These are phyloP conservation scores for Isaurus tuberculatus DNA, from an alignment of 92 coral and sea anemone species.

Conservation along the genomic window DNA sequence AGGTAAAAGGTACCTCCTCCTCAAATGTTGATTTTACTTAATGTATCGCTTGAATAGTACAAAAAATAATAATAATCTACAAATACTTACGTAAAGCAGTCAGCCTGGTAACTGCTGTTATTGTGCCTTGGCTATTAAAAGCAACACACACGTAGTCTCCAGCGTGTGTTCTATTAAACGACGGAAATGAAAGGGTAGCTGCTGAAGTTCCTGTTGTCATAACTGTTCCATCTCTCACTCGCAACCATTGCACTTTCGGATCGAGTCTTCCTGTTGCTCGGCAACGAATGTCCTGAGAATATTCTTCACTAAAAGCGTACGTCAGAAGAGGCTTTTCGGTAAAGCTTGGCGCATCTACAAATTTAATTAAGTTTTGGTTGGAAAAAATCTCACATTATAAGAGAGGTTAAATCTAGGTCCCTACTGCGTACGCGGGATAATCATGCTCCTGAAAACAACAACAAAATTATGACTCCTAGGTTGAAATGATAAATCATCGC, in stretches of 20 bases:
- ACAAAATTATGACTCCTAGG: too few species aligned
- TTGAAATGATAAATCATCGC: too few species aligned
- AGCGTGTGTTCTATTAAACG: background rate
- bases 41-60: background rate
- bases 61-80: background rate
- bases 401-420: background rate
- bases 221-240: constrained; percentile 28
- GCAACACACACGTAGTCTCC: constrained; percentile 31
- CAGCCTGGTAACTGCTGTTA: background rate
- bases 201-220: background rate
- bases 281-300: background rate
- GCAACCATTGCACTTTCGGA: background rate
- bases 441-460: too few species aligned
- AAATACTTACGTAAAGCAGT: constrained; percentile 14
- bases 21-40: background rate
- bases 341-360: constrained; percentile 9
- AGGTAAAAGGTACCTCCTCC: too few species aligned
- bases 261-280: background rate
- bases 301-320: background rate
- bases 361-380: background rate
- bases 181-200: background rate
- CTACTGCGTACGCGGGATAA: too few species aligned
- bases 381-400: background rate
- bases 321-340: background rate
- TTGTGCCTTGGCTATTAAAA: constrained; percentile 3